Evolutionary conservation across 30 jellyfish, hydroid and myxozoan species (phyloP).

Genomic region (Pseudorhiza aurosa): DNA sequence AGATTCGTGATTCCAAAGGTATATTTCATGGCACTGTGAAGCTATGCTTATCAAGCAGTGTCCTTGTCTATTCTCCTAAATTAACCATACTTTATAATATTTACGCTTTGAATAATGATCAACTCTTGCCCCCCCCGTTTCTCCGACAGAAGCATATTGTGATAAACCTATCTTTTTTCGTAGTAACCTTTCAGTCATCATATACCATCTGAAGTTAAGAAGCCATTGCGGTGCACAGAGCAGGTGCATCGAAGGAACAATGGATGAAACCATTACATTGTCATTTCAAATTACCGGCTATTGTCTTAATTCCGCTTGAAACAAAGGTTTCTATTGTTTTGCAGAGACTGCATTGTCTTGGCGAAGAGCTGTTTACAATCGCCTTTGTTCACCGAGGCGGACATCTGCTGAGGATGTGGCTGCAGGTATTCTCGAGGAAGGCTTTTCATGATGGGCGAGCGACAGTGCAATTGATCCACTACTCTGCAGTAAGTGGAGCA

Average conservation of each 20-base stretch:
- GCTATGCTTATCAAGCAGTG: too few species aligned
- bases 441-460: conserved; percentile 39
- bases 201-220: too few species aligned
- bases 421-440: conserved; percentile 55
- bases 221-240: conserved; percentile 52
- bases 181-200: conserved; percentile 13
- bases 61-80: too few species aligned
- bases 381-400: conserved; percentile 25
- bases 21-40: too few species aligned
- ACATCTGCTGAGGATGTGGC: conserved; percentile 34
- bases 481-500: neutral
- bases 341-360: conserved; percentile 28
- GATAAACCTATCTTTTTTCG: too few species aligned
- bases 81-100: too few species aligned
- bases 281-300: neutral
- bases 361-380: conserved; percentile 1
- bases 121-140: too few species aligned
- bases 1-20: too few species aligned
- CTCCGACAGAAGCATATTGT: too few species aligned
- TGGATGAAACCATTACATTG: conserved; percentile 54
- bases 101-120: too few species aligned
- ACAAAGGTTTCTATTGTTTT: conserved; percentile 43
- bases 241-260: conserved; percentile 50
- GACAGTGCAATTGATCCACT: conserved; percentile 47
- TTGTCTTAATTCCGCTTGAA: conserved; percentile 11